A percentile compares a stretch with the other conserved stretches of the same genome.
Conservation (phyloP, 2,888 invertebrate species). For the Crioceris asparagi region DNA sequence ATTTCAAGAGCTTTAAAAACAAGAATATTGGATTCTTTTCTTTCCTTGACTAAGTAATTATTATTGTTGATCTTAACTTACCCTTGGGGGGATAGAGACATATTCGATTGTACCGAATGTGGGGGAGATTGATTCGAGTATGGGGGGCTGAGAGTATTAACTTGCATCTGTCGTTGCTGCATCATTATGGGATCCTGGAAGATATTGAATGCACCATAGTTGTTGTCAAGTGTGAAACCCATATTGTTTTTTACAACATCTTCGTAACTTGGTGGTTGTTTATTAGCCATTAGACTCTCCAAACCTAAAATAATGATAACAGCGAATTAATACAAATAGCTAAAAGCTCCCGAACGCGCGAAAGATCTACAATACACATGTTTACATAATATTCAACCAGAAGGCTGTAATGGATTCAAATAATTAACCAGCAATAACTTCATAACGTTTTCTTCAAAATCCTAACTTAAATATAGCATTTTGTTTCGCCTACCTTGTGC, state of each 20-base stretch:
- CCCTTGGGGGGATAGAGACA: conserved; percentile 47
- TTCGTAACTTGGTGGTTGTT: conserved; percentile 82
- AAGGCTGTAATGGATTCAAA: too few species aligned
- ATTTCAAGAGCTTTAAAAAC: too few species aligned
- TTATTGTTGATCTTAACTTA: conserved; percentile 7
- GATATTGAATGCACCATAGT: conserved; percentile 33
- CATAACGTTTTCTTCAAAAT: too few species aligned
- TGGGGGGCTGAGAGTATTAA: conserved; percentile 63
- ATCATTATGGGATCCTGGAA: conserved; percentile 42
- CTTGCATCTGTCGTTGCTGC: conserved; percentile 36
- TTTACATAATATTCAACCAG: too few species aligned
- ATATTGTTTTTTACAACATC: conserved; percentile 64
- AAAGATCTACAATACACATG: too few species aligned
- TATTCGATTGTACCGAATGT: conserved; percentile 61
- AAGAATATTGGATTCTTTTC: too few species aligned
- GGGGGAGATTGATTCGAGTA: conserved; percentile 81
- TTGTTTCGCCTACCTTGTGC: conserved; percentile 17
- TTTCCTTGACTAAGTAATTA: too few species aligned
- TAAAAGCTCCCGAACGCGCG: too few species aligned
- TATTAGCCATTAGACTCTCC: conserved; percentile 40
- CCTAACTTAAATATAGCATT: too few species aligned
- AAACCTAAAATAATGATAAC: conserved; percentile 16
- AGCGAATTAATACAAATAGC: too few species aligned
- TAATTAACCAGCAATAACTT: too few species aligned
- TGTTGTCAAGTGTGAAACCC: conserved; percentile 40